A percentile compares a stretch with the other conserved stretches of the same genome.
These are phyloP conservation scores for Orthosia gracilis DNA, from an alignment of 2,888 invertebrate genomes.

Conservation along the genomic window DNA sequence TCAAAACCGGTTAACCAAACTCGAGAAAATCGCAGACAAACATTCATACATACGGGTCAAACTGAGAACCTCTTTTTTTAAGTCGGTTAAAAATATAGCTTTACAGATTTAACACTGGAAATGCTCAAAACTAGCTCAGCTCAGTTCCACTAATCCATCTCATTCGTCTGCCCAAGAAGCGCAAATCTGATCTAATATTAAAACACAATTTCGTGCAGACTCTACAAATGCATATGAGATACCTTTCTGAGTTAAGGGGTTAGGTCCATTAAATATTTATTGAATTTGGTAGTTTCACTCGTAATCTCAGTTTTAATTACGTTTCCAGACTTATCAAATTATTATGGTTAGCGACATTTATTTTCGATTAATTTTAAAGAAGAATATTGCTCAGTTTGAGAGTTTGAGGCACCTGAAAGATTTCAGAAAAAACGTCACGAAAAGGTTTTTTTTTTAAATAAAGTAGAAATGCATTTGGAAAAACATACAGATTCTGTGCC, in stretches of 20 bases:
- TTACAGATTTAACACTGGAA: neutral
- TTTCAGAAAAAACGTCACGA: no score
- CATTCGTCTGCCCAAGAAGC: neutral
- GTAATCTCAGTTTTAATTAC: slow-evolving; percentile 3
- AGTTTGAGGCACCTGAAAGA: neutral
- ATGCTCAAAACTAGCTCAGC: neutral
- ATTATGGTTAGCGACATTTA: neutral
- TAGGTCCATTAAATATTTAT: slow-evolving; percentile 27
- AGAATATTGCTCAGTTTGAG: no score
- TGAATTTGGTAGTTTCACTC: neutral
- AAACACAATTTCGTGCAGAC: slow-evolving; percentile 48
- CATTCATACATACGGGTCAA: no score
- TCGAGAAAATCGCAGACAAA: no score
- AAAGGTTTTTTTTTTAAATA: no score
- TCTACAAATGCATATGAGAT: slow-evolving; percentile 46
- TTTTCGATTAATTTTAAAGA: no score
- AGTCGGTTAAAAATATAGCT: no score
- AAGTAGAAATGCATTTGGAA: no score
- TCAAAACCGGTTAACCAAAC: no score
- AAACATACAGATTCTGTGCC: no score
- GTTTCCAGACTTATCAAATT: neutral
- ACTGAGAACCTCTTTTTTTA: no score
- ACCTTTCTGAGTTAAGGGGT: neutral
- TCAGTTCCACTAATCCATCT: neutral
- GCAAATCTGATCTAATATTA: slow-evolving; percentile 41